Evolutionary conservation across 2,113 vertebrate species (phyloP), one percentile per base, ranked within the genome.

Genomic region (Toxotes jaculatrix): DNA sequence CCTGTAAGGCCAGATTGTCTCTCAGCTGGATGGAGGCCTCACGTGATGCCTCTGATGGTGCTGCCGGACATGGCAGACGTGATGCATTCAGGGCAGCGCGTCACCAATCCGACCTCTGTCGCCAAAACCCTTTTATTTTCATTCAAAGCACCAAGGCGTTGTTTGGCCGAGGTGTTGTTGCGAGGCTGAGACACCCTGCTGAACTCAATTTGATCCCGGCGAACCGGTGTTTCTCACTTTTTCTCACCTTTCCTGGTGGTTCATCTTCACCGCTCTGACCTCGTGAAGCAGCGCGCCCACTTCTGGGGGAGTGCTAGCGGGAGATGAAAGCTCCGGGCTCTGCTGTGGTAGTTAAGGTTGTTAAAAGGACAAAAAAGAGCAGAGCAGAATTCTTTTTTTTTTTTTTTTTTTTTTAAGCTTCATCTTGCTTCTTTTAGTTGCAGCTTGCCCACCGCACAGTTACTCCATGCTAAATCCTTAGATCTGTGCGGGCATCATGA

Each of bases 1-100:
- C 80, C 89, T 43, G 74, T 60, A 38, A 84, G 80, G 66, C 69
- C 92, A 93, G 92, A 93, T 91, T 89, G 92, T 59, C 14, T 0
- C 92, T 80, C 90, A 78, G 90, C 91, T 83, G 86, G 92, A 85
- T 19, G 47, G 57, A 80, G 80, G 76, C 65, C 59, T 89, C 88
- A 73, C 60, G 7, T 79, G 68, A 81, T 5, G 74, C 56, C n/a
- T 38, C 38, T 68, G 81, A 21, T 36, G 64, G 36, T 64, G 67
- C 43, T 70, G 72, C 87, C 64, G 83, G 75, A 83, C 84, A 23
- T 19, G n/a, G 59, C 82, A 73, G 88, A 74, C 67, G 45, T 74
- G 68, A 79, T 31, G 72, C 71, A 36, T 82, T 83, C 74, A 65
- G 67, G 65, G 51, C 74, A 49, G 32, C 49, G 32, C 55, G 56